phyloP scores from a whole-genome alignment of 2,797 vertebrate species.

The Psittacula derbiana region DNA sequence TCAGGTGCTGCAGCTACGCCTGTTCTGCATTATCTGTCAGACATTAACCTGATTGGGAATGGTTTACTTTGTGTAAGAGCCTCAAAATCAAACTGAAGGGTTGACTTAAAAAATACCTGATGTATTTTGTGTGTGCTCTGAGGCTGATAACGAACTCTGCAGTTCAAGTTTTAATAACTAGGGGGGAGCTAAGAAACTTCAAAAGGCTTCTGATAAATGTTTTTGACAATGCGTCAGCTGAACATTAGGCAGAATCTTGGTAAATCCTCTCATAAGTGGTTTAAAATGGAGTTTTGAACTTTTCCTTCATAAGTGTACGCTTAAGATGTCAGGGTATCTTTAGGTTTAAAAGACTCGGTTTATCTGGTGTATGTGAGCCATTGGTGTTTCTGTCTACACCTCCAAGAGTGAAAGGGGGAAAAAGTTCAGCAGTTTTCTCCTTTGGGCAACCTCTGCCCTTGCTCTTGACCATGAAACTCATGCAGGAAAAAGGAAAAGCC shows the following conservation, averaged over 20 bases:
- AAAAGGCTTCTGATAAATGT: constrained; percentile 75
- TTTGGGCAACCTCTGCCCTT: neutral
- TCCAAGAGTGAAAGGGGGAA: neutral
- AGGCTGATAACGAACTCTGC: constrained; percentile 73
- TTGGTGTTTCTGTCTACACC: constrained; percentile 7
- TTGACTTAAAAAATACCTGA: constrained; percentile 64
- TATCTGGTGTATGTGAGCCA: constrained; percentile 16
- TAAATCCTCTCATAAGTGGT: constrained; percentile 79
- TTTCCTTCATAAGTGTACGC: constrained; percentile 52
- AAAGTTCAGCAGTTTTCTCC: neutral
- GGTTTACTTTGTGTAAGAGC: constrained; percentile 42
- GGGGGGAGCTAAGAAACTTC: constrained; percentile 73
- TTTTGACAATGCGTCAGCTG: constrained; percentile 78
- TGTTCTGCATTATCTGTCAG: constrained; percentile 37
- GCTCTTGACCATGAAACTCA: neutral
- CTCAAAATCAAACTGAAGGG: constrained; percentile 58
- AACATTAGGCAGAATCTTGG: constrained; percentile 77
- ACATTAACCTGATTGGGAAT: constrained; percentile 53
- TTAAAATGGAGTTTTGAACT: constrained; percentile 78
- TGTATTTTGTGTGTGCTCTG: constrained; percentile 53
- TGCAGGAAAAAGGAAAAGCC: neutral
- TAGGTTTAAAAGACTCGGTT: constrained; percentile 58
- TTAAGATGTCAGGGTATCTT: constrained; percentile 67
- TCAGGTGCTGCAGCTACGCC: neutral
- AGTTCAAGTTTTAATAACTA: constrained; percentile 74